Conservation (phyloP, 2,888 invertebrate species). For the Drosophila multiciliata region DNA sequence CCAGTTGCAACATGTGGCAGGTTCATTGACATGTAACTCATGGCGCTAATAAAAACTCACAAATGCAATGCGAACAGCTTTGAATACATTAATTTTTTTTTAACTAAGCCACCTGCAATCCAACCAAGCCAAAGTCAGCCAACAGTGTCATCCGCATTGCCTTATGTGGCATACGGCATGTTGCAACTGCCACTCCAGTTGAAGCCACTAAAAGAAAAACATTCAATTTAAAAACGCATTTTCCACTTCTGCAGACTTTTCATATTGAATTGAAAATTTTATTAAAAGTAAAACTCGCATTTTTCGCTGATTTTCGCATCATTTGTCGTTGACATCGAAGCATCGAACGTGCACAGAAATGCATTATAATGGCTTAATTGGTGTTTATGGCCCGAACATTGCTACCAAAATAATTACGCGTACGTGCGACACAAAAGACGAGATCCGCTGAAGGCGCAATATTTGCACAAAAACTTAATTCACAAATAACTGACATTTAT, state of each 20-base stretch:
- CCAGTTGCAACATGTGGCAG: conserved; percentile 43
- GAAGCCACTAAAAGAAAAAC: conserved; percentile 16
- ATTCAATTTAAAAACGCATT: conserved; percentile 36
- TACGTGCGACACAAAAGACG: conserved; percentile 49
- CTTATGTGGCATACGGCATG: neutral
- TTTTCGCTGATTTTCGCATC: conserved; percentile 41
- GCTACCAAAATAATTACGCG: conserved; percentile 37
- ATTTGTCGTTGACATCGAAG: conserved; percentile 46
- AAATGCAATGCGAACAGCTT: conserved; percentile 18
- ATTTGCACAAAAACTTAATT: conserved; percentile 39
- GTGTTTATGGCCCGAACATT: conserved; percentile 62
- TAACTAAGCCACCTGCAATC: conserved; percentile 17
- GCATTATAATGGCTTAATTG: conserved; percentile 73
- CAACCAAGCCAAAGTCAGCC: neutral
- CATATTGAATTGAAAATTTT: conserved; percentile 44
- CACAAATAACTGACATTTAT: conserved; percentile 4
- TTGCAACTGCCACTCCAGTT: conserved; percentile 29
- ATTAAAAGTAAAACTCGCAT: conserved; percentile 34
- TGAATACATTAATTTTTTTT: conserved; percentile 12
- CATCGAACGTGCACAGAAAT: conserved; percentile 44
- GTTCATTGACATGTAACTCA: conserved; percentile 66
- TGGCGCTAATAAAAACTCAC: conserved; percentile 64
- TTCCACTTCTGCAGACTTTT: conserved; percentile 58
- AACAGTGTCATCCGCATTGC: conserved; percentile 25
- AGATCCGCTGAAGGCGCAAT: conserved; percentile 26